Evolutionary conservation across 2,888 invertebrate species (phyloP), one percentile per base, ranked within the genome.

Genomic region (Athrips mouffetella): DNA sequence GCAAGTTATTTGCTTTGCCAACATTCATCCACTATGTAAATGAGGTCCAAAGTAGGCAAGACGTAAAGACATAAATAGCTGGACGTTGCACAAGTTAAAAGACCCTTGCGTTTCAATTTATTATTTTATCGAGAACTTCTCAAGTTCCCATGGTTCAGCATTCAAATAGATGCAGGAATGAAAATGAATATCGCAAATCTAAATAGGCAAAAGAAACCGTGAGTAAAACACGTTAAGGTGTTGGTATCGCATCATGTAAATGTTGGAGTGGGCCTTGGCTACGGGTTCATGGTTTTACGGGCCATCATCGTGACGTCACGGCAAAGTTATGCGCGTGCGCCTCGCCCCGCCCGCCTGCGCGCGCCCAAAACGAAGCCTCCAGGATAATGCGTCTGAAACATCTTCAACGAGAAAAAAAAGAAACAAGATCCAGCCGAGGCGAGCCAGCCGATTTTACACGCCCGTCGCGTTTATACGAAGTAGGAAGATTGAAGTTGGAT

Each of bases 371-470:
- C 75, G 69, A 65, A 73, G 67, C 77, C 73, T 73, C 75, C 83
- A 82, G 85, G 83, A 86, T 85, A 83, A 83, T 79, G 73, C 73
- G 72, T 65, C 75, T 79, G 81, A 82, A 84, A 76, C 78, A 80
- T 82, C 81, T 78, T 77, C 76, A 73, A 81, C 70, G 72, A 78
- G 73, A 78, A 81, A 83, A 81, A 79, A 76, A 70, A 51, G 63
- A 76, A 82, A 80, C 75, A 67, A 78, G 75, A 73, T 70, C 64
- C 78, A 71, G 60, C 65, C 71, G 64, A 73, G 73, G 70, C 20
- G 37, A 37, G 73, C 70, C 76, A 76, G 72, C 68, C 76, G 76
- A 77, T 78, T 84, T 80, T 76, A 80, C 79, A 77, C 75, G 73
- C 67, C 68, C 70, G 61, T 72, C 70, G 70, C 70, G 72, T 74